These are phyloP conservation scores for Drosophila rubida DNA, from an alignment of 2,888 invertebrate species.

Conservation along the genomic window DNA sequence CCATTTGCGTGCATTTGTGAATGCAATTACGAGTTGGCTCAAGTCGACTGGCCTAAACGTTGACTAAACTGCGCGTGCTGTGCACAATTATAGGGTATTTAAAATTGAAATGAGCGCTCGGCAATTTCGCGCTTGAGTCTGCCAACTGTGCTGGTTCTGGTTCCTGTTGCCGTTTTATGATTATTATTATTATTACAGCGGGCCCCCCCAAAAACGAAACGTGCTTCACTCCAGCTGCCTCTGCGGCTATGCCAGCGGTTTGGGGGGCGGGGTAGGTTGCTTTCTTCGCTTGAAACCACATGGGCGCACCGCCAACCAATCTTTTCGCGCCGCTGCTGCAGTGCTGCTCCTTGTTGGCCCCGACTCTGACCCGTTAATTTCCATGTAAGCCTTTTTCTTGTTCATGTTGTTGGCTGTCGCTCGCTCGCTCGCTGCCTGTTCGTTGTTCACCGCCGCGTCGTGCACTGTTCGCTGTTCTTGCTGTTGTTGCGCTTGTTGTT, in stretches of 20 bases:
- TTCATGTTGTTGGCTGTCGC: slow-evolving; percentile 41
- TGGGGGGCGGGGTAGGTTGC: too few relatives aligned
- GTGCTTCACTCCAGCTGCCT: not conserved
- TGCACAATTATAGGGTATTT: slow-evolving; percentile 17
- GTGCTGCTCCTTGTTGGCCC: slow-evolving; percentile 1
- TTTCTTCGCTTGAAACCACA: slow-evolving; percentile 32
- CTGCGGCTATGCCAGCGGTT: not conserved
- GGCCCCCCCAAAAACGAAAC: not conserved
- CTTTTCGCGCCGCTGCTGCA: slow-evolving; percentile 1
- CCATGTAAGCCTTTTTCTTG: slow-evolving; percentile 68
- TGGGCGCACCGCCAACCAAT: slow-evolving; percentile 54
- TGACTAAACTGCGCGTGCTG: not conserved
- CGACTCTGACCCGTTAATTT: slow-evolving; percentile 46
- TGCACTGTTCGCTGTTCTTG: not conserved
- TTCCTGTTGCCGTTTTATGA: slow-evolving; percentile 55
- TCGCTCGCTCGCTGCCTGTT: not conserved
- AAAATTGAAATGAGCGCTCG: slow-evolving; percentile 22
- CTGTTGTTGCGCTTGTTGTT: slow-evolving; percentile 10
- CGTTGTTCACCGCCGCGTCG: not conserved
- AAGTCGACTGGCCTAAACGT: not conserved
- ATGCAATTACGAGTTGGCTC: too few relatives aligned
- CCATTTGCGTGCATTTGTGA: too few relatives aligned
- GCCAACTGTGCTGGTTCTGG: slow-evolving; percentile 47
- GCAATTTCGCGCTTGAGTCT: slow-evolving; percentile 40
- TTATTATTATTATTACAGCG: slow-evolving; percentile 64